These are phyloP conservation scores for Agelastica alni DNA, from an alignment of 2,888 invertebrate genomes.

Conservation along the genomic window DNA sequence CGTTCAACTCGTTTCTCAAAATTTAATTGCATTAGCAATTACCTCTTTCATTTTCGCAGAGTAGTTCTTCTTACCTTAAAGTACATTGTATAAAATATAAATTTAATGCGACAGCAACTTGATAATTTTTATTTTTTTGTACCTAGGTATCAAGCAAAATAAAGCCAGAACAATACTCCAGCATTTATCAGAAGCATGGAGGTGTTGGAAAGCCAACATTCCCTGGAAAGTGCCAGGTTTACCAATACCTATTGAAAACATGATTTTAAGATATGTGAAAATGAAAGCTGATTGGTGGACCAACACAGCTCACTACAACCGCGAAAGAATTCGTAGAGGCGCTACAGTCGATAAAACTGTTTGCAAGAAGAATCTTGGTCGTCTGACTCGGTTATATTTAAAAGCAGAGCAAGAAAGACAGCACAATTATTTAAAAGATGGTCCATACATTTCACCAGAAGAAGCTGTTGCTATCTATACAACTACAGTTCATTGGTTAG, in stretches of 20 bases:
- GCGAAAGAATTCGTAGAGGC: conserved; percentile 97
- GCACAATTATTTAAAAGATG: conserved; percentile 99
- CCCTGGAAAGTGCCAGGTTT: conserved; percentile 99
- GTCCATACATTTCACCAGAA: conserved; percentile 98
- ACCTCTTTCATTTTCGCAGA: no score
- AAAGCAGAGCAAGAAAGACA: conserved; percentile 99
- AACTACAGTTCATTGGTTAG: conserved; percentile 99
- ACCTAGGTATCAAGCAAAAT: conserved; percentile 96
- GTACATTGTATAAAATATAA: no score
- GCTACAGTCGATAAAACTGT: conserved; percentile 99
- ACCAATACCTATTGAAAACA: conserved; percentile 99
- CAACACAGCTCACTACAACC: conserved; percentile 99
- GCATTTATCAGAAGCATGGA: conserved; percentile 98
- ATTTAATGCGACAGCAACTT: no score
- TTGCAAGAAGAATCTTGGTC: conserved; percentile 98
- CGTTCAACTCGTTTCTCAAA: no score
- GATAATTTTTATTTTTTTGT: no score
- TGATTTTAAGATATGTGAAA: conserved; percentile 99
- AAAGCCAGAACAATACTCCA: conserved; percentile 98
- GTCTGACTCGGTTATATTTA: conserved; percentile 94
- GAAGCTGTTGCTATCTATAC: conserved; percentile 99
- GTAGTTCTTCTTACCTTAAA: no score
- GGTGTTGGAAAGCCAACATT: conserved; percentile 99
- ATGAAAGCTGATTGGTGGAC: conserved; percentile 99
- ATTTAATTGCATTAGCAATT: no score